Base-by-base conservation (phyloP, 2,888 invertebrate genomes). In the Suillia variegata region DNA sequence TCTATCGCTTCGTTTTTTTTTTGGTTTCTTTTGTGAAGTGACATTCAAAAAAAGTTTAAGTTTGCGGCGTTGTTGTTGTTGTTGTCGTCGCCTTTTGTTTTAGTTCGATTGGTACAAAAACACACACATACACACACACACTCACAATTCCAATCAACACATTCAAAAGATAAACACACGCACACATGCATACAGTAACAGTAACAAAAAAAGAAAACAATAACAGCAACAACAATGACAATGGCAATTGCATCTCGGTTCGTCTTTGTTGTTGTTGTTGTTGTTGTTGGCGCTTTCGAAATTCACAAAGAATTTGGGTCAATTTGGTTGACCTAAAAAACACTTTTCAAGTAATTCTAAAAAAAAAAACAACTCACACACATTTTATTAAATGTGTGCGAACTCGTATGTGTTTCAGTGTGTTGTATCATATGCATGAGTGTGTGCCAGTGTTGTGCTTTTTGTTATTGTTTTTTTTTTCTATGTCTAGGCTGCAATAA, bases 311-410 rank as follows among this genome's bases (percentile, higher is more conserved):
- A 56, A 62, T 62, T 56, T 62, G 51, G 62, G 62, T 62, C 62
- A 62, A 62, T 54, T 59, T 58, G 21, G 47, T 56, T 59, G 62
- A 62, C 62, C 62, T 48, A 62, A 54, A 62, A 62, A 42, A 15
- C 42, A 17, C n/a, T 24, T 31, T 26, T 2, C 18, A 20, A 17
- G 13, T 4, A 52, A 26, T 10, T 24, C 10, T 15, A 50, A 50
- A 38, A 38, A n/a, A n/a, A 38, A 38, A 8, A 45, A 17, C 45
- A 45, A 38, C 6, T 8, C 17, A 38, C 45, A 20, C 18, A 18
- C 17, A 8, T 45, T 3, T 45, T 17, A 8, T 4, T 17, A 5
- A 5, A 20, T 18, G 38, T 38, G 38, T 38, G 31, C 31, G 31
- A 6, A 31, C 4, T 38, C n/a, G 38, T 38, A 13, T 10, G 45